Conservation (phyloP, 2,797 vertebrate species). For the Corythornis leucogaster region DNA sequence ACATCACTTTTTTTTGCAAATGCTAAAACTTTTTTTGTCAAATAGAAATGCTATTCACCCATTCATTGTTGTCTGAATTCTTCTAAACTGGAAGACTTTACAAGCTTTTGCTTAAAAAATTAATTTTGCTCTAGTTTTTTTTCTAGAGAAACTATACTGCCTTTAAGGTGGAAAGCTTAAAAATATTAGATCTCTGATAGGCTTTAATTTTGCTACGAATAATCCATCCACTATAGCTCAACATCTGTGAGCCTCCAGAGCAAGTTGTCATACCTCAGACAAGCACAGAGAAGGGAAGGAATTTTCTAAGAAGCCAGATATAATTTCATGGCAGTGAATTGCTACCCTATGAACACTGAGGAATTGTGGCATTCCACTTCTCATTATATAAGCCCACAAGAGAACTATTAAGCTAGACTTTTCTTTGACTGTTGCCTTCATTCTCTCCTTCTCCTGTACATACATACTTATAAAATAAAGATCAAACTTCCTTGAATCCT, state of each 20-base stretch:
- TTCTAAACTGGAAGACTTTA: neutral
- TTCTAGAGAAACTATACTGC: neutral
- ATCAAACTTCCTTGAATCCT: slow-evolving; percentile 62
- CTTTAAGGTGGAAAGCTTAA: neutral
- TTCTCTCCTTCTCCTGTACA: slow-evolving; percentile 46
- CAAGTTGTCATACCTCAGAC: slow-evolving; percentile 2
- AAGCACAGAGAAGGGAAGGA: slow-evolving; percentile 14
- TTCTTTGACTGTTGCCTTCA: slow-evolving; percentile 57
- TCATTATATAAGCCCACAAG: slow-evolving; percentile 57
- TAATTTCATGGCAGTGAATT: slow-evolving; percentile 32
- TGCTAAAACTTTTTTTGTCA: neutral
- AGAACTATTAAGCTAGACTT: slow-evolving; percentile 62
- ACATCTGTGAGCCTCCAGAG: neutral
- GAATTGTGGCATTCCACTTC: neutral
- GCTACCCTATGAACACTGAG: slow-evolving; percentile 11
- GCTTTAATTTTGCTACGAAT: slow-evolving; percentile 27
- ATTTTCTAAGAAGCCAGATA: slow-evolving; percentile 39
- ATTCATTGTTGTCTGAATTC: neutral
- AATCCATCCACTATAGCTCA: neutral
- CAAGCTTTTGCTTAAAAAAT: neutral
- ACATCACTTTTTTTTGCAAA: neutral
- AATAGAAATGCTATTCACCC: neutral
- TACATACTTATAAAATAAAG: slow-evolving; percentile 70
- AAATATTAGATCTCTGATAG: neutral
- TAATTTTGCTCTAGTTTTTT: neutral